Base-by-base conservation (phyloP, 2,797 vertebrate species). In the Pseudochirops cupreus region DNA sequence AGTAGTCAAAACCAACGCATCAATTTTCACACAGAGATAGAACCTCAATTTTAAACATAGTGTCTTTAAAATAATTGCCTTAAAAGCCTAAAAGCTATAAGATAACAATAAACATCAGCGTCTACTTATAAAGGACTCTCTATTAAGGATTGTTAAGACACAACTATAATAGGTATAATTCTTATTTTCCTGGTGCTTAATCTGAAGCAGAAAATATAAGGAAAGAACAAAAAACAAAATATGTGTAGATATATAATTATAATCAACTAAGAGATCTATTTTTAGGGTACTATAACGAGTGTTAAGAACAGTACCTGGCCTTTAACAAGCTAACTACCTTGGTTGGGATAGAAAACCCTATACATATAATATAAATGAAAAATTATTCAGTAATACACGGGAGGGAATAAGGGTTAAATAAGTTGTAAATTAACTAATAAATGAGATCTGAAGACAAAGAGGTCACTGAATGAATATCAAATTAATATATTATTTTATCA, bases 1-100 rank as follows among this genome's bases (percentile, higher is more conserved):
- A 56, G 39, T n/a, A 92, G 39, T 59, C 74, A 93, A 96, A 94
- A 26, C 21, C 74, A 90, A 95, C 3, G 92, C 5, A 53, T 12
- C 46, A 87, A n/a, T 59, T 92, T 29, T 56, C 58, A 10, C 39
- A 62, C 1, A 2, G 55, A 94, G 94, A 59, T 57, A 33, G 53
- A 46, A 52, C 28, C 33, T 91, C 53, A 59, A 24, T 28, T 31
- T 28, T 33, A 90, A 39, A 52, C 14, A 56, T 9, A 14, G 0
- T 26, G 55, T 59, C 92, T 74, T 74, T 74, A n/a, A 39, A 74
- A 74, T 5, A n/a, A 14, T 0, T 74, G 62, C 5, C 33, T 74
- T 46, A 29, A 54, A 55, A 16, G 67, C 33, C n/a, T 74, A n/a
- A 91, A 91, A 93, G 55, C 18, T 91, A n/a, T 2, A 18, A 0